A percentile compares a stretch with the other conserved stretches of the same genome.
Evolutionary conservation across 2,888 invertebrate genomes (phyloP).

Genomic region (Tholera decimalis): DNA sequence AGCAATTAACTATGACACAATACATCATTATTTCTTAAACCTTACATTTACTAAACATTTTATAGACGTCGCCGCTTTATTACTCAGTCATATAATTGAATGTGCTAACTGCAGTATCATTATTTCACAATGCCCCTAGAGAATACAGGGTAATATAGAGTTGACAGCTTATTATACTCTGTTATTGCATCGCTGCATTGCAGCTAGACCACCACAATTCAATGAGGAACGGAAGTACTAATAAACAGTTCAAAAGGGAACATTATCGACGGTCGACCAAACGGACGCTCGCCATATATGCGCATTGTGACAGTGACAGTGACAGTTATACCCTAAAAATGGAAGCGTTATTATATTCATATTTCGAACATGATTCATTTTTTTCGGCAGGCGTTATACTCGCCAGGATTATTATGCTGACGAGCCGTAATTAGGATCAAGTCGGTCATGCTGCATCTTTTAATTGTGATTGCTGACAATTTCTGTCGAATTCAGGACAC

Average conservation of each 20-base stretch:
- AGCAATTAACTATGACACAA: slow-evolving; percentile 15
- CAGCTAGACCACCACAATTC: slow-evolving; percentile 63
- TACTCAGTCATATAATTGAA: slow-evolving; percentile 11
- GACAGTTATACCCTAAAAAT: slow-evolving; percentile 48
- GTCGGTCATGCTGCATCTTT: slow-evolving; percentile 43
- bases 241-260: slow-evolving; percentile 72
- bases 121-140: slow-evolving; percentile 12
- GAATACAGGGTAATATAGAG: slow-evolving; percentile 20
- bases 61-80: slow-evolving; percentile 12
- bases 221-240: slow-evolving; percentile 70
- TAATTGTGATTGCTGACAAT: slow-evolving; percentile 28
- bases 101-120: slow-evolving; percentile 17
- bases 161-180: slow-evolving; percentile 35
- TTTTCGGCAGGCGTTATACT: slow-evolving; percentile 24
- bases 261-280: slow-evolving; percentile 55
- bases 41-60: slow-evolving; percentile 1
- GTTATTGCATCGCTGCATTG: slow-evolving; percentile 43
- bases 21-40: slow-evolving; percentile 7
- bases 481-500: slow-evolving; percentile 45
- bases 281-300: slow-evolving; percentile 47
- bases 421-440: slow-evolving; percentile 56
- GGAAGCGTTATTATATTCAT: slow-evolving; percentile 36
- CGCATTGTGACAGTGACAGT: slow-evolving; percentile 46
- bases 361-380: slow-evolving; percentile 55
- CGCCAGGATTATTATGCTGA: slow-evolving; percentile 47